A percentile compares a stretch with the other conserved stretches of the same genome.
Evolutionary conservation across 2,797 vertebrate genomes (phyloP).

Genomic region (Phataginus tetradactyla): DNA sequence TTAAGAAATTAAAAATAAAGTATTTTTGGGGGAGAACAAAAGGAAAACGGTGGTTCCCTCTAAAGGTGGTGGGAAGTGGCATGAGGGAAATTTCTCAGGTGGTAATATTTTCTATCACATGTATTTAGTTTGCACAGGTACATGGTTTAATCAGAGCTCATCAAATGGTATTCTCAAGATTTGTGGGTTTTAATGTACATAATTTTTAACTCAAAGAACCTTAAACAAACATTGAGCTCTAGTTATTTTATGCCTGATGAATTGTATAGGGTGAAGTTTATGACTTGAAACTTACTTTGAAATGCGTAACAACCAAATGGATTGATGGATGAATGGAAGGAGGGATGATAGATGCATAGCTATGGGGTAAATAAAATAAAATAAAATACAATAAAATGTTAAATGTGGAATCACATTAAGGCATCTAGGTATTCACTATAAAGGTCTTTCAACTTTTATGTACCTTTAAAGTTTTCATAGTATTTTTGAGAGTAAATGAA

Average conservation of each 20-base stretch:
- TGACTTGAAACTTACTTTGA: background rate
- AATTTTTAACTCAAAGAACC: background rate
- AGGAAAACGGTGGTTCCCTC: background rate
- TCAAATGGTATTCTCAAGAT: background rate
- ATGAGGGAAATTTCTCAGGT: background rate
- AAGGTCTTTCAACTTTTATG: background rate
- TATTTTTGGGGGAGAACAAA: background rate
- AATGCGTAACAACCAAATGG: background rate
- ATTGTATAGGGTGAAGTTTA: background rate
- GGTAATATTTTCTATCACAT: background rate
- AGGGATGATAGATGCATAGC: background rate
- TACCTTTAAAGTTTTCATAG: background rate
- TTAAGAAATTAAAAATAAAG: background rate
- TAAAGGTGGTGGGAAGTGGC: background rate
- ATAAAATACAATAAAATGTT: background rate
- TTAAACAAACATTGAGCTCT: constrained; percentile 31
- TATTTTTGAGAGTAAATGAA: background rate
- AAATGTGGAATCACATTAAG: background rate
- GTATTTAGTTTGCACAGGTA: constrained; percentile 4
- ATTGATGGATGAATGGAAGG: background rate
- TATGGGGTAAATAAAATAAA: background rate
- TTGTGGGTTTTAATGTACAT: constrained; percentile 25
- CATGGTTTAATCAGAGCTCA: constrained; percentile 10
- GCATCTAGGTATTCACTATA: background rate
- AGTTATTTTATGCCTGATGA: background rate